These are phyloP conservation scores for Mormyrus lacerda DNA, from an alignment of 2,113 vertebrate genomes.

Conservation along the genomic window DNA sequence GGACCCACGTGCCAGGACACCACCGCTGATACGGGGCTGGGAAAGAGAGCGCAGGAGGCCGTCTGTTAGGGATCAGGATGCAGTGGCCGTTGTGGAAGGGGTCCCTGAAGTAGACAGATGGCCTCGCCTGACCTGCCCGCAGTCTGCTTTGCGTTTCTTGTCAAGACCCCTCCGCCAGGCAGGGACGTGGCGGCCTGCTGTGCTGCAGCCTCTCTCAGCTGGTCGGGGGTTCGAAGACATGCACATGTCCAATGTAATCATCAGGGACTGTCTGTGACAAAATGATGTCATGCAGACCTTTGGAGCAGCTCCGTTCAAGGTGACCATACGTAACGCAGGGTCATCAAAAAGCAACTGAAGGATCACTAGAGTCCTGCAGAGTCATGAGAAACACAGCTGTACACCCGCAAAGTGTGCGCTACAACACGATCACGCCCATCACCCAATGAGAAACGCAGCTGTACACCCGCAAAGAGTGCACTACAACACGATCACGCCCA, in stretches of 20 bases:
- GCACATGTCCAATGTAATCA: neutral
- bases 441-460: neutral
- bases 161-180: conserved; percentile 24
- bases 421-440: neutral
- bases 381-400: neutral
- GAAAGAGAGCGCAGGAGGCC: neutral
- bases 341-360: neutral
- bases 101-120: conserved; percentile 33
- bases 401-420: neutral
- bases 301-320: neutral
- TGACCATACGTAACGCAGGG: neutral
- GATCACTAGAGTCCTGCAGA: neutral
- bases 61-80: conserved; percentile 30
- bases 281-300: neutral
- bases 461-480: neutral
- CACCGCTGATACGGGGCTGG: neutral
- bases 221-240: neutral
- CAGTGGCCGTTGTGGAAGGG: conserved; percentile 11
- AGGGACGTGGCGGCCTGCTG: neutral
- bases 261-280: neutral
- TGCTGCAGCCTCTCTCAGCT: neutral
- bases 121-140: conserved; percentile 39
- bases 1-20: conserved; percentile 7
- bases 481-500: neutral
- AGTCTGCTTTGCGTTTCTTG: conserved; percentile 35